phyloP scores from a whole-genome alignment of 2,888 invertebrate species.

The Drosophila subsilvestris region DNA sequence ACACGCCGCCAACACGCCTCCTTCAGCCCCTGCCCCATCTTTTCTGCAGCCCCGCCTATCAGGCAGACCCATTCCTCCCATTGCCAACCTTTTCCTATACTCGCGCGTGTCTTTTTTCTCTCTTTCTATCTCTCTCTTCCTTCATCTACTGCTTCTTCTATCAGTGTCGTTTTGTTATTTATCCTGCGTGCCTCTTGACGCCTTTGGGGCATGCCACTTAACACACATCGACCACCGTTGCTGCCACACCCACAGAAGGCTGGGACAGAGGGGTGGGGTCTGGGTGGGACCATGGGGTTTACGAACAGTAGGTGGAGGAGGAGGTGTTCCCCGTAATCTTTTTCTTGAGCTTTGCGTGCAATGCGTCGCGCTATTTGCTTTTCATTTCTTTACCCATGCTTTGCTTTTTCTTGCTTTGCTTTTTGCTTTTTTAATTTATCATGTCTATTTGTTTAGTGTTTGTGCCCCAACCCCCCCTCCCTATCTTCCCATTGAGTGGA shows the following conservation, averaged over 20 bases:
- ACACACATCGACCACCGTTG: constrained; percentile 59
- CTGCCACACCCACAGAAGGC: constrained; percentile 32
- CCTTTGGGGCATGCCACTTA: constrained; percentile 72
- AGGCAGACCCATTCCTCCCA: constrained; percentile 10
- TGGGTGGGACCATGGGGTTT: not conserved
- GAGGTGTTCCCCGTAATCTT: constrained; percentile 51
- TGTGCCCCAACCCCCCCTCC: constrained; percentile 40
- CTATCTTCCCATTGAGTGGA: not conserved
- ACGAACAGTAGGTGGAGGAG: not conserved
- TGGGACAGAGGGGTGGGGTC: constrained; percentile 8
- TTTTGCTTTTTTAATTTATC: constrained; percentile 75
- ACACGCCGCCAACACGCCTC: constrained; percentile 15
- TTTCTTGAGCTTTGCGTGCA: constrained; percentile 55
- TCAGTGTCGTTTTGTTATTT: constrained; percentile 75
- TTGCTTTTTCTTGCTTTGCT: constrained; percentile 33
- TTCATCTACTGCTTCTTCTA: constrained; percentile 38
- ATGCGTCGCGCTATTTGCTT: constrained; percentile 60
- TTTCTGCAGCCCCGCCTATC: not conserved
- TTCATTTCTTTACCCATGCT: constrained; percentile 39
- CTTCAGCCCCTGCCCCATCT: constrained; percentile 6
- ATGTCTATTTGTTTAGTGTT: constrained; percentile 76
- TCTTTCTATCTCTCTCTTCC: not conserved
- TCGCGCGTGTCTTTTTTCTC: not conserved
- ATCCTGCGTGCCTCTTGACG: constrained; percentile 62
- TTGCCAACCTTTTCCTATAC: not conserved